These are phyloP conservation scores for Echinarachnius parma DNA, from an alignment of 53 echinoderm and acorn worm species.

Conservation along the genomic window DNA sequence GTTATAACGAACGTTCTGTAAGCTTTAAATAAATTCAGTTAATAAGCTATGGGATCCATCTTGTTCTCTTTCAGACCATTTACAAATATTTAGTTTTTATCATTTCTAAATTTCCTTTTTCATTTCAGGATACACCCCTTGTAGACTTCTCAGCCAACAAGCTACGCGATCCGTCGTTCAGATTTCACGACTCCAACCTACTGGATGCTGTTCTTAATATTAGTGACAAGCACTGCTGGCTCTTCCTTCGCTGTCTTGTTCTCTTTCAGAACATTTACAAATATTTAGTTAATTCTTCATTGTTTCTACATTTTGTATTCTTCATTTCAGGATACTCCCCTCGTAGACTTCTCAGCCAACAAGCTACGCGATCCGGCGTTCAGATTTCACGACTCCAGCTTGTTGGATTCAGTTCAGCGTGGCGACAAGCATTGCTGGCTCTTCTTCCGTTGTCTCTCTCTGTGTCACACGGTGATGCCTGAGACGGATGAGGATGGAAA, in stretches of 20 bases:
- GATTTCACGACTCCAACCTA: constrained; percentile 72
- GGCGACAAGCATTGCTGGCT: constrained; percentile 76
- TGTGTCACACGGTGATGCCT: constrained; percentile 92
- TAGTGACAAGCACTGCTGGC: constrained; percentile 72
- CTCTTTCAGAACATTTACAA: too few relatives aligned
- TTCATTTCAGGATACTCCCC: constrained; percentile 63
- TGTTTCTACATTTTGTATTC: neutral
- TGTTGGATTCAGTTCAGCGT: constrained; percentile 63
- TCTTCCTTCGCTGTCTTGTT: constrained; percentile 63
- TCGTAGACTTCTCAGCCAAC: constrained; percentile 87
- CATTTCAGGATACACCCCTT: constrained; percentile 63
- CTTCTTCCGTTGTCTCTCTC: constrained; percentile 83
- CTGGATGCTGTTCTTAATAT: constrained; percentile 56
- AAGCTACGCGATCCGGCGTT: constrained; percentile 70
- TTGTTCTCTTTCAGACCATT: neutral
- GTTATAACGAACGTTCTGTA: too few relatives aligned
- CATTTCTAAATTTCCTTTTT: neutral
- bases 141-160: constrained; percentile 88
- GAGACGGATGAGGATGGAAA: constrained; percentile 67
- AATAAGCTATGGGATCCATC: neutral
- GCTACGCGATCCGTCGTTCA: constrained; percentile 70
- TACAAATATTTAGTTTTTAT: neutral
- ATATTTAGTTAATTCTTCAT: neutral
- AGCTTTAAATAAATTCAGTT: too few relatives aligned
- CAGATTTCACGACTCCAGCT: constrained; percentile 69